Base-by-base conservation (phyloP, 35 echinoderm and acorn worm genomes). In the Apostichopus californicus region DNA sequence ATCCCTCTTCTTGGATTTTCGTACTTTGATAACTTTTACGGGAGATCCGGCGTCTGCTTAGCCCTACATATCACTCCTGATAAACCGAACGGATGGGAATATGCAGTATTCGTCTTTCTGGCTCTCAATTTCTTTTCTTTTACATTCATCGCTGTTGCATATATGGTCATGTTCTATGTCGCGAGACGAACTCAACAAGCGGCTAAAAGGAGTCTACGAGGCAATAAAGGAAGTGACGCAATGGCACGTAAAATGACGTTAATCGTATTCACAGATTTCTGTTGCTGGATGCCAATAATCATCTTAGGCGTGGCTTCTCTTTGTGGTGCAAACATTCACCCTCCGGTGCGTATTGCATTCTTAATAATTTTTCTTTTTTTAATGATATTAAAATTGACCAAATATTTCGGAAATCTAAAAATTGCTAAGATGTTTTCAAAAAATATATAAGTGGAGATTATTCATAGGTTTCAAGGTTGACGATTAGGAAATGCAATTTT, bases 231-330 rank as follows among this genome's bases (percentile, higher is more conserved):
- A 4, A 90, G 93, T 55, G 95, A 96, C 89, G 90, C 93, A 9
- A 99, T 99, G 97, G 97, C 97, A 9, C 92, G 93, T 65, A 78
- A 95, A 77, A 99, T 99, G 95, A 95, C 97, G 6, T 58, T 99
- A 5, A 99, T 99, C 78, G 97, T 99, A 55, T 78, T 96, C 73
- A 96, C 97, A 5, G 97, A 99, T 78, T 99, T 99, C 70, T 92
- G 90, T 78, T 99, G 97, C 56, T 99, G 97, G 97, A 93, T 96
- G 78, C 97, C 97, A 2, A 99, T 99, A 59, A 99, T 99, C 55
- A 83, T 99, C 23, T 86, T 99, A 23, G 97, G 97, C 57, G 81
- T 95, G 55, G 92, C 97, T 6, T 99, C 97, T 1, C 73, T 99
- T 22, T 70, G 81, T 20, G 97, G 97, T 8, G 97, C 97, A 6